A percentile compares a stretch with the other conserved stretches of the same genome.
Evolutionary conservation across 2,113 vertebrate genomes (phyloP).

Genomic region (Lasiurus borealis): DNA sequence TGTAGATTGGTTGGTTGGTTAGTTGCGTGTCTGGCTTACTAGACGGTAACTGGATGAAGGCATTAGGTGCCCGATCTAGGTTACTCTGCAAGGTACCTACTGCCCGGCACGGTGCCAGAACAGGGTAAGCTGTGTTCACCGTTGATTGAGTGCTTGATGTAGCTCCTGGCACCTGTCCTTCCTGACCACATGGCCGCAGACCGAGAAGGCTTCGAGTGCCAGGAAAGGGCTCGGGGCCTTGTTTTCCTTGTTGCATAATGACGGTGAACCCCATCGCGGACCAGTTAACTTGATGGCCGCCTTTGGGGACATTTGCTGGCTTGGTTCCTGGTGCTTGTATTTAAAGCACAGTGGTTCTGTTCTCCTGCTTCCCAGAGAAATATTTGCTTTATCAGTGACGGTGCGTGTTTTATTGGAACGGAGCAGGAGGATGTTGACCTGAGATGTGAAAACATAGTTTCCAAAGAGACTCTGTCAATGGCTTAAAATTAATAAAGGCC

Average conservation of each 20-base stretch:
- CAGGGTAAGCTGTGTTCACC: fast-evolving
- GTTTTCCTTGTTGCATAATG: neutral
- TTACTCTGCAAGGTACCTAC: neutral
- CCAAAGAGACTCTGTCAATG: slow-evolving; percentile 53
- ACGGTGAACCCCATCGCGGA: neutral
- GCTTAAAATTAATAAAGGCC: slow-evolving; percentile 54
- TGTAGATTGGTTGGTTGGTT: fast-evolving
- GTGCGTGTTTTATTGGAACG: slow-evolving; percentile 21
- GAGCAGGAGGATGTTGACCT: slow-evolving; percentile 52
- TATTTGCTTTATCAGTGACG: slow-evolving; percentile 56
- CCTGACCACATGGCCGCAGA: fast-evolving
- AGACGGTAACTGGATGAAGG: neutral
- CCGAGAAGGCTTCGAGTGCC: neutral
- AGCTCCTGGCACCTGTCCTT: neutral
- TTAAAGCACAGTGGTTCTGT: neutral
- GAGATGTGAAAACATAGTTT: slow-evolving; percentile 30
- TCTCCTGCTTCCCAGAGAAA: slow-evolving; percentile 3
- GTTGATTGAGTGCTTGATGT: neutral
- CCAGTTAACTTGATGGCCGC: neutral
- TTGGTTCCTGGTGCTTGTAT: neutral
- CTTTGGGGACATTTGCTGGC: neutral
- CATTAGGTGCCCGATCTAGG: fast-evolving
- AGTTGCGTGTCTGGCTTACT: fast-evolving
- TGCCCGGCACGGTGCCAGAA: fast-evolving
- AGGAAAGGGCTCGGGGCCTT: neutral